Conservation (phyloP, 2,797 vertebrate genomes). For the Sebastes alutus region DNA sequence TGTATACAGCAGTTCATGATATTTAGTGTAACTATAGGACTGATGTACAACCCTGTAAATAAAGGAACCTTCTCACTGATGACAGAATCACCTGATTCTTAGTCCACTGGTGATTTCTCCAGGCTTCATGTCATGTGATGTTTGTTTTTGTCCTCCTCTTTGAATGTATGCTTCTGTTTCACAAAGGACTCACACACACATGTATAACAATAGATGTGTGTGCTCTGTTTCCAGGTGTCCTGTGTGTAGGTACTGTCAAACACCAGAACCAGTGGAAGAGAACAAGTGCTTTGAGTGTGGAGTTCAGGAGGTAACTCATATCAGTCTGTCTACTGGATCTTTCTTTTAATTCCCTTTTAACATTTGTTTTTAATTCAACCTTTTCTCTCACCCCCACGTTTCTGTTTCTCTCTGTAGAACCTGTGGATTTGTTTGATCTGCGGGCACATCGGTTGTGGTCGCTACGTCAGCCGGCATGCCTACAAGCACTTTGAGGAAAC, state of each 20-base stretch:
- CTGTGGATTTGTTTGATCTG: conserved; percentile 99
- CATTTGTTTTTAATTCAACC: not conserved
- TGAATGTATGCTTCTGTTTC: conserved; percentile 27
- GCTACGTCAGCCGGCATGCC: conserved; percentile 95
- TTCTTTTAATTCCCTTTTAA: not conserved
- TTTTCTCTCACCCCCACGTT: fast-evolving
- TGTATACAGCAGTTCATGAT: not conserved
- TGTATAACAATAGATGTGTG: conserved; percentile 1
- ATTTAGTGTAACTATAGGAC: not conserved
- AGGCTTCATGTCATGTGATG: conserved; percentile 27
- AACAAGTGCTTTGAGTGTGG: conserved; percentile 99
- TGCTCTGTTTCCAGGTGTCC: conserved; percentile 87
- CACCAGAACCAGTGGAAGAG: conserved; percentile 96
- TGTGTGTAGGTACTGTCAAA: conserved; percentile 98
- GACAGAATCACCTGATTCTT: not conserved
- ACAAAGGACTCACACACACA: conserved; percentile 30
- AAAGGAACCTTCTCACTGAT: not conserved
- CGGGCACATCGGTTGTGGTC: conserved; percentile 96
- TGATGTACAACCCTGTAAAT: not conserved
- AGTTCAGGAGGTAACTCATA: conserved; percentile 89
- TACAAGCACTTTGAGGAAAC: conserved; percentile 99
- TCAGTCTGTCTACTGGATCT: too few relatives aligned
- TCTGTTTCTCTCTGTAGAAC: conserved; percentile 81
- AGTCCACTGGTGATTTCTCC: conserved; percentile 50
- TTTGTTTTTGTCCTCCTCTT: conserved; percentile 36